Conservation (phyloP, 1,140 invertebrate species). For the Anastrepha obliqua region DNA sequence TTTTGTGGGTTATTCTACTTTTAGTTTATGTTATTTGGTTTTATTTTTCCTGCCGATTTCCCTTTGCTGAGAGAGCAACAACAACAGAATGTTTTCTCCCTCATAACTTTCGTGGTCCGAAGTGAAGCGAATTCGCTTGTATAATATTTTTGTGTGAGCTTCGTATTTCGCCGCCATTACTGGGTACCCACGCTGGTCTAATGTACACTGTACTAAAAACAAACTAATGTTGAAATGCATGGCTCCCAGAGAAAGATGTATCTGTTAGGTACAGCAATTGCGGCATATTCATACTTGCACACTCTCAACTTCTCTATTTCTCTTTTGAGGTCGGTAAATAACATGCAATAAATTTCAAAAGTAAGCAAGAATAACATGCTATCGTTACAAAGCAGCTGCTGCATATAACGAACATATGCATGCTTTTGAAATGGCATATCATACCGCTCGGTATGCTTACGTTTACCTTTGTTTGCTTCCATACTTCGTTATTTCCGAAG, state of each 20-base stretch:
- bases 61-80: not conserved
- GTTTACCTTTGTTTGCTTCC: not conserved
- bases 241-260: slow-evolving; percentile 11
- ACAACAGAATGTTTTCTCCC: too few relatives aligned
- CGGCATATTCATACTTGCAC: not conserved
- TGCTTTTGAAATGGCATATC: slow-evolving; percentile 15
- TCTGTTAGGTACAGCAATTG: not conserved
- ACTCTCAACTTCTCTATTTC: not conserved
- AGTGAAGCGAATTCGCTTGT: slow-evolving; percentile 35
- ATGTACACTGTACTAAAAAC: slow-evolving; percentile 23
- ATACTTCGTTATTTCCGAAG: not conserved
- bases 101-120: not conserved
- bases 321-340: not conserved
- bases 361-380: not conserved
- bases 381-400: not conserved
- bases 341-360: not conserved
- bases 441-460: not conserved
- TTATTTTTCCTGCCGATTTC: not conserved
- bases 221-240: not conserved
- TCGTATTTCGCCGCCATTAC: slow-evolving; percentile 41
- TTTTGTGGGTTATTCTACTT: slow-evolving; percentile 14
- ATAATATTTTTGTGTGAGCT: not conserved
- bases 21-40: not conserved
- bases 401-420: not conserved
- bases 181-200: not conserved